Evolutionary conservation across 1,140 invertebrate genomes (phyloP).

Genomic region (Euura saliciscinereae): DNA sequence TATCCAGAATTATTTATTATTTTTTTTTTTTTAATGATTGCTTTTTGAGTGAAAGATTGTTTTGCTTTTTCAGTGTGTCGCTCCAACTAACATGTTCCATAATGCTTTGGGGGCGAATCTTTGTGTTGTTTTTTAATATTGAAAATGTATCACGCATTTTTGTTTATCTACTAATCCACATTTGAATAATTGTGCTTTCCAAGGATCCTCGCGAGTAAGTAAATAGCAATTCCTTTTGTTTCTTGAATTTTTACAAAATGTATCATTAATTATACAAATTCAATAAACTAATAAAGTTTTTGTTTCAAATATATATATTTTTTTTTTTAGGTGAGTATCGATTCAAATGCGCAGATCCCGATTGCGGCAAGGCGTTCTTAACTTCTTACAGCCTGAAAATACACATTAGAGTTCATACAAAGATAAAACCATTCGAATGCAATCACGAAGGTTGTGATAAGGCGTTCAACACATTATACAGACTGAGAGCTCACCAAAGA

Average conservation of each 20-base stretch:
- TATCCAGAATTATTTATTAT: background rate
- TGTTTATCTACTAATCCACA: background rate
- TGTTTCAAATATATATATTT: constrained; percentile 23
- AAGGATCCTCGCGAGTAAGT: constrained; percentile 40
- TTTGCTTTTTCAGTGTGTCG: background rate
- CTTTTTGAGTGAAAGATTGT: background rate
- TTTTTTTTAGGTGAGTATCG: constrained; percentile 84
- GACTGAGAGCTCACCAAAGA: constrained; percentile 89
- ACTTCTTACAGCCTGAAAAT: constrained; percentile 96
- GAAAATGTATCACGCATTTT: constrained; percentile 17
- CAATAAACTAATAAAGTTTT: too few species aligned
- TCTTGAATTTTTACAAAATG: too few species aligned
- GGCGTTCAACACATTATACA: constrained; percentile 94
- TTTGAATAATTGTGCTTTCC: constrained; percentile 35
- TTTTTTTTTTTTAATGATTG: background rate
- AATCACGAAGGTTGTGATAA: constrained; percentile 82
- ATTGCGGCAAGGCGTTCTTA: constrained; percentile 91
- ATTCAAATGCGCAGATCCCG: constrained; percentile 87
- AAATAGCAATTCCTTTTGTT: background rate
- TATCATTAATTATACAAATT: too few species aligned
- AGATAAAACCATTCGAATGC: constrained; percentile 90
- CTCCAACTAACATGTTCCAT: background rate
- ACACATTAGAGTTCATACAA: constrained; percentile 93
- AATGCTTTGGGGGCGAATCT: constrained; percentile 7
- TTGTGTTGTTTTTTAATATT: constrained; percentile 20